Evolutionary conservation across 92 coral and sea anemone genomes (phyloP).

Genomic region (Chrysogorgia sp.): DNA sequence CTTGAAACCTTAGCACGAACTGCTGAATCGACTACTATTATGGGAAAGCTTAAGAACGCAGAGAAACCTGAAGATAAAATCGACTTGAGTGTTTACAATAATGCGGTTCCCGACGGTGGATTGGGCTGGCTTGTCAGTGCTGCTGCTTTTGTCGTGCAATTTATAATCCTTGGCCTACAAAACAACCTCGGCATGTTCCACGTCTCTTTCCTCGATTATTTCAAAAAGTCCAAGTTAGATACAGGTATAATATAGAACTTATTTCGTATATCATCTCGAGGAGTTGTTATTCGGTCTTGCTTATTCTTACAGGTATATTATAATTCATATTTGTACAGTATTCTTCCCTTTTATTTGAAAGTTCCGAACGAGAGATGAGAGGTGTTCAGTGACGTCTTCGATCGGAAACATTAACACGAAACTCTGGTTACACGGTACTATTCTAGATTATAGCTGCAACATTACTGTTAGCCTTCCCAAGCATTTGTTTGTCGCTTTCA

Average conservation of each 20-base stretch:
- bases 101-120: constrained; percentile 51
- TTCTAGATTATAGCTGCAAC: no score
- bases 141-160: constrained; percentile 50
- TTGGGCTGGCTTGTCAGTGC: constrained; percentile 53
- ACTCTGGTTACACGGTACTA: no score
- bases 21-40: neutral
- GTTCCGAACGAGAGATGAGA: no score
- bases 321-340: no score
- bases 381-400: no score
- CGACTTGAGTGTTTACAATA: constrained; percentile 1
- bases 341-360: no score
- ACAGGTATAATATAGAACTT: constrained; percentile 36
- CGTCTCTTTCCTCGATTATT: constrained; percentile 24
- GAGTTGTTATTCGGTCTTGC: no score
- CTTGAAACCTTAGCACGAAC: no score
- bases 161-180: constrained; percentile 49
- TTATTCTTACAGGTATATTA: no score
- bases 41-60: constrained; percentile 13
- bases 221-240: constrained; percentile 2
- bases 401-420: no score
- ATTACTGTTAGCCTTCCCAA: no score
- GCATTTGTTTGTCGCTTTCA: neutral
- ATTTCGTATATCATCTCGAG: no score
- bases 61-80: constrained; percentile 20
- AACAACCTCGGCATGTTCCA: constrained; percentile 45